Evolutionary conservation across 1,140 invertebrate species (phyloP).

Genomic region (Drosophila erecta): DNA sequence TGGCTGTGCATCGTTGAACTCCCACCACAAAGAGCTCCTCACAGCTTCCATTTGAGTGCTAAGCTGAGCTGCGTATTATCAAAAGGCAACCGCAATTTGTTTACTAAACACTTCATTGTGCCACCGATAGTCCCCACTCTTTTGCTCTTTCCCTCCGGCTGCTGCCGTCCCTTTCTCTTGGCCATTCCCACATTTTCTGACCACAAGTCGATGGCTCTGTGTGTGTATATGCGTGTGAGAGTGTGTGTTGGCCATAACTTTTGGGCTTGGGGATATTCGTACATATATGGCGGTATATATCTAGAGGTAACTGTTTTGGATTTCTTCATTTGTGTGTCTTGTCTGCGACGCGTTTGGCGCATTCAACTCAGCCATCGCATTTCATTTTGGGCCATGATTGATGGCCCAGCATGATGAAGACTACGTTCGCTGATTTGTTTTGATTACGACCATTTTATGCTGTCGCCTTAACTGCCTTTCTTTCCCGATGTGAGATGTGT

Average conservation of each 20-base stretch:
- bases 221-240: constrained; percentile 8
- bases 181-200: constrained; percentile 41
- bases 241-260: constrained; percentile 34
- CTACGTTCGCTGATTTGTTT: constrained; percentile 74
- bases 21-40: constrained; percentile 6
- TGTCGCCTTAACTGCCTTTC: constrained; percentile 59
- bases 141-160: constrained; percentile 1
- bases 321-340: constrained; percentile 25
- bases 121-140: constrained; percentile 59
- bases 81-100: constrained; percentile 79
- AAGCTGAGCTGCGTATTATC: constrained; percentile 73
- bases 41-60: constrained; percentile 38
- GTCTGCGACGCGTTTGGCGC: constrained; percentile 50
- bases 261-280: constrained; percentile 5
- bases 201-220: constrained; percentile 64
- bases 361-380: constrained; percentile 57
- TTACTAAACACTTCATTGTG: constrained; percentile 83
- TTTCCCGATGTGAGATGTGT: constrained; percentile 18
- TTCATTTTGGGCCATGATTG: constrained; percentile 77
- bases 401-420: constrained; percentile 71
- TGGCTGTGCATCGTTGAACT: constrained; percentile 26
- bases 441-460: constrained; percentile 73
- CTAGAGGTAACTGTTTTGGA: constrained; percentile 56
- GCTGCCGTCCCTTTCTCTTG: constrained; percentile 2
- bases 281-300: constrained; percentile 7